Base-by-base conservation (phyloP, 2,797 vertebrate species). In the Sebastiscus tertius region DNA sequence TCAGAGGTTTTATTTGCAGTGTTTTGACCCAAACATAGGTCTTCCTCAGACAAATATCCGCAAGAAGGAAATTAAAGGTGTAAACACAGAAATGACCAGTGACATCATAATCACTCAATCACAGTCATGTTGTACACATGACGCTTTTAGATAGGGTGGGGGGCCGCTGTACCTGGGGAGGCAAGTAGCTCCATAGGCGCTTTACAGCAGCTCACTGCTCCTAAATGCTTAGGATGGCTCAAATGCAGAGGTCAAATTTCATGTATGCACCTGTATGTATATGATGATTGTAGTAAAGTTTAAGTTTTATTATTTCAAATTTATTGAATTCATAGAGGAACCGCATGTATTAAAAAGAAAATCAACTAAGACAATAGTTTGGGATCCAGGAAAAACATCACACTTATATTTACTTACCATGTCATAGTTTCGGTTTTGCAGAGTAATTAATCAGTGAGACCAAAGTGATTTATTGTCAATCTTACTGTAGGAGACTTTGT, bases 401-500 rank as follows among this genome's bases (percentile, higher is more conserved):
- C 0, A 1, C 20, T 72, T 20, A 8, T 49, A 10, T 78, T 54
- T 72, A 34, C 18, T 22, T 9, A 24, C 36, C 36, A 8, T 75
- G 67, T 73, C 31, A 58, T 14, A 27, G 18, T 83, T 80, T 72
- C 33, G 5, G 8, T 64, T 71, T 75, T 52, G n/a, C 24, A n/a
- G 2, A 55, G n/a, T 62, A 56, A 79, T 75, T 72, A 22, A 76
- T 88, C 14, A 69, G 31, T 2, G 7, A 33, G 2, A 67, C 18
- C n/a, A 18, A 1, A 58, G 18, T 42, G 56, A 77, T 80, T 79
- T 75, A 75, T 64, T 77, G 49, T 75, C 34, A 54, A 1, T 69
- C 8, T 72, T 58, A 55, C 18, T 79, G 12, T 82, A 42, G 59
- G 24, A 81, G 72, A 76, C 80, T 69, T 82, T 83, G 72, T 64